These are phyloP conservation scores for Carollia perspicillata DNA, from an alignment of 2,113 vertebrate species.

Conservation along the genomic window DNA sequence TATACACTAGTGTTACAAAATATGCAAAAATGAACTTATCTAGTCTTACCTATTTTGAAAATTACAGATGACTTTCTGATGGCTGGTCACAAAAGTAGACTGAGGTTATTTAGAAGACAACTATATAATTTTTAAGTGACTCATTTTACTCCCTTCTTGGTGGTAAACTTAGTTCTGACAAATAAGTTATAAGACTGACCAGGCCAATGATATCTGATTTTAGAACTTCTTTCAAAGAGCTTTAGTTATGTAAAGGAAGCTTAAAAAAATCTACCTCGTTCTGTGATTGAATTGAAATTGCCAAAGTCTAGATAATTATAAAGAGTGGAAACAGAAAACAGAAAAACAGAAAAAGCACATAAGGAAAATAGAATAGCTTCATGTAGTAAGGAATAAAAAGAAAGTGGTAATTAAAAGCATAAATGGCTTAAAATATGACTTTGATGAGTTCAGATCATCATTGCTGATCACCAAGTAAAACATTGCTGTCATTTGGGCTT, in stretches of 20 bases:
- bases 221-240: background rate
- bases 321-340: background rate
- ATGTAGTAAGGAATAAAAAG: no score
- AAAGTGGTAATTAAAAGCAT: background rate
- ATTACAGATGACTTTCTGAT: background rate
- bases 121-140: background rate
- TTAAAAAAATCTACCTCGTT: background rate
- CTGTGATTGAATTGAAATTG: background rate
- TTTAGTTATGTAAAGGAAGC: background rate
- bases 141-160: background rate
- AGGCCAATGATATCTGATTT: background rate
- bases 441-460: background rate
- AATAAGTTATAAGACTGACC: background rate
- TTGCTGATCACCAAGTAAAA: background rate
- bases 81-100: background rate
- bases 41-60: background rate
- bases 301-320: background rate
- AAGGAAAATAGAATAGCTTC: background rate
- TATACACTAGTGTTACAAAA: background rate
- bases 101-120: background rate
- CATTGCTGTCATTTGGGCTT: background rate
- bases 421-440: background rate
- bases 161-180: background rate
- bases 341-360: background rate
- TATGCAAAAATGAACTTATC: background rate